These are phyloP conservation scores for Thunnus albacares DNA, from an alignment of 2,797 vertebrate species.

Conservation along the genomic window DNA sequence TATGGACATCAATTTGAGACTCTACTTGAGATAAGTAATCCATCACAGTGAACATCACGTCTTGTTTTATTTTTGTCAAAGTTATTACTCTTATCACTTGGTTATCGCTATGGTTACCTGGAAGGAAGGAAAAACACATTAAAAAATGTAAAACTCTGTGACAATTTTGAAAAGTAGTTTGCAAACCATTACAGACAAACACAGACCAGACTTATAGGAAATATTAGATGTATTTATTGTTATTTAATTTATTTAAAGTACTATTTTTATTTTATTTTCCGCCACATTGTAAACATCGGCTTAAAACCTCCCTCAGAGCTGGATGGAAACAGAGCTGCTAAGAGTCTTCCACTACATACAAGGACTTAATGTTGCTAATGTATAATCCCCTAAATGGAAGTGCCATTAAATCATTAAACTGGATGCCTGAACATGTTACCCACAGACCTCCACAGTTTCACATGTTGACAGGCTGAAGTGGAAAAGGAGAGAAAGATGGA, in stretches of 20 bases:
- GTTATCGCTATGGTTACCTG: too few relatives aligned
- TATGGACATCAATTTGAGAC: background rate
- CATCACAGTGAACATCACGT: too few relatives aligned
- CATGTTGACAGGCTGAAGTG: slow-evolving; percentile 54
- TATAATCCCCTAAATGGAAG: slow-evolving; percentile 53
- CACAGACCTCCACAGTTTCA: slow-evolving; percentile 59
- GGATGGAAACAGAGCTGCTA: slow-evolving; percentile 24
- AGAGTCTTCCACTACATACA: background rate
- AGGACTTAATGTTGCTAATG: slow-evolving; percentile 34
- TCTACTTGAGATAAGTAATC: background rate
- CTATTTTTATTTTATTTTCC: background rate
- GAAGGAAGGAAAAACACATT: background rate
- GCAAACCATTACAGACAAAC: background rate
- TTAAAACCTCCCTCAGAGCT: background rate
- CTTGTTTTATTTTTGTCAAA: too few relatives aligned
- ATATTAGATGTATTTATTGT: slow-evolving; percentile 2
- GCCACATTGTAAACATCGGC: slow-evolving; percentile 1
- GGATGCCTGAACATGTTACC: slow-evolving; percentile 43
- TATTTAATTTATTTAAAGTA: background rate
- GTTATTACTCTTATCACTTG: background rate
- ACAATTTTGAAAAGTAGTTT: background rate
- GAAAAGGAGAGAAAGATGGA: slow-evolving; percentile 62
- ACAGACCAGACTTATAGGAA: background rate
- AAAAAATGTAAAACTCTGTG: background rate
- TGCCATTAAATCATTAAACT: slow-evolving; percentile 57